Base-by-base conservation (phyloP, 2,888 invertebrate genomes). In the Aplocera efformata region DNA sequence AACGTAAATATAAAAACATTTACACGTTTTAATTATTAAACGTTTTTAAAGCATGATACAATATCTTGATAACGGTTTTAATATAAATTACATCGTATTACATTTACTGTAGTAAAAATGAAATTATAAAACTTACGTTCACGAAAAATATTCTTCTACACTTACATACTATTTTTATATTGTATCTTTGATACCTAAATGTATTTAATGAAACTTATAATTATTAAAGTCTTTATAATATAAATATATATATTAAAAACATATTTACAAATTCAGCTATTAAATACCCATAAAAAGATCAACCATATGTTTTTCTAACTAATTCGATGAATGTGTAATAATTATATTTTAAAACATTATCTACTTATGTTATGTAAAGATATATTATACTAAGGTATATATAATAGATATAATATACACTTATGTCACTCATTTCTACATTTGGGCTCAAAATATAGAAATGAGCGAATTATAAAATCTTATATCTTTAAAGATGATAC, bases 371-470 rank as follows among this genome's bases (percentile, higher is more conserved):
- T n/a, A n/a, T n/a, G n/a, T n/a, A n/a, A n/a, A n/a, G n/a, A n/a
- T n/a, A n/a, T n/a, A n/a, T n/a, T n/a, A n/a, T n/a, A n/a, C n/a
- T n/a, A n/a, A n/a, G n/a, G n/a, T n/a, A n/a, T n/a, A n/a, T n/a
- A n/a, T n/a, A n/a, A n/a, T n/a, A n/a, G n/a, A n/a, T 17, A 17
- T 17, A 5, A 17, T 36, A 34, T 2, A 26, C 10, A 32, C 24
- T 32, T 48, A 48, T 33, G 32, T 56, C 56, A 42, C 35, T 40
- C 48, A 52, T 39, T 47, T 55, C 49, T 56, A 67, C 68, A 73
- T 69, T 65, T 54, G 74, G 74, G 74, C 74, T 74, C 74, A 36
- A 53, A 69, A 71, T 66, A 75, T 60, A 58, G 67, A 67, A 64
- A 46, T 52, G 43, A 35, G 56, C 46, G 37, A 58, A 60, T 60